Evolutionary conservation across 1,140 invertebrate species (phyloP), one percentile per base, ranked within the genome.

Genomic region (Sarcophaga bullata): DNA sequence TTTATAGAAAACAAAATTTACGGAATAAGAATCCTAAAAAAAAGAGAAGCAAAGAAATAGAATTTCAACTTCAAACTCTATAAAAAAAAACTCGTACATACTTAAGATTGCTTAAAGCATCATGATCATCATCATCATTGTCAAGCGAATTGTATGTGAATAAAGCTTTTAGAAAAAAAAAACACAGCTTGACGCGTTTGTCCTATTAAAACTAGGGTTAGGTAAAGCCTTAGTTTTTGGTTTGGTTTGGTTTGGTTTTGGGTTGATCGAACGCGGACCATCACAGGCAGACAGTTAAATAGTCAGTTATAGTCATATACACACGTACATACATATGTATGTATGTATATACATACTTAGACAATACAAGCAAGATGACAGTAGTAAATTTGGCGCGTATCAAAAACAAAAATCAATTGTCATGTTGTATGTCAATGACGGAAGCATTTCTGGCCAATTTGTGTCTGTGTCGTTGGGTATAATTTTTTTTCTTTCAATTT

Each of bases 401-500:
- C 86, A 86, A 87, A 86, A 86, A 86, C 84, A 87, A 85, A 87
- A 87, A 87, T 87, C 86, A 87, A 86, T 86, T 87, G 86, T 87
- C 86, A 86, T 86, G 86, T 87, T 87, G 86, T 86, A 85, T 85
- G 85, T 85, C 86, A 86, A 86, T 87, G 86, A 87, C 86, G 86
- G 86, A 87, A 87, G 86, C 75, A 52, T 78, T 78, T 86, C 84
- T 84, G 76, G 83, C 84, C 83, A 86, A 86, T 86, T 85, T 87
- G 84, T 86, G 80, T 81, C 13, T 72, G 47, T 15, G 47, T 47
- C 52, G 47, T 15, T 50, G 48, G 25, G 25, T 37, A 37, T 37
- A 37, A 37, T 47, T 47, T 52, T 54, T 52, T 48, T 62, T 80
- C 9, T 46, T 72, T 81, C 11, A 17, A 52, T 2, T 80, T 19